These are phyloP conservation scores for Drosophila kepulauana DNA, from an alignment of 1,140 invertebrate species.

Conservation along the genomic window DNA sequence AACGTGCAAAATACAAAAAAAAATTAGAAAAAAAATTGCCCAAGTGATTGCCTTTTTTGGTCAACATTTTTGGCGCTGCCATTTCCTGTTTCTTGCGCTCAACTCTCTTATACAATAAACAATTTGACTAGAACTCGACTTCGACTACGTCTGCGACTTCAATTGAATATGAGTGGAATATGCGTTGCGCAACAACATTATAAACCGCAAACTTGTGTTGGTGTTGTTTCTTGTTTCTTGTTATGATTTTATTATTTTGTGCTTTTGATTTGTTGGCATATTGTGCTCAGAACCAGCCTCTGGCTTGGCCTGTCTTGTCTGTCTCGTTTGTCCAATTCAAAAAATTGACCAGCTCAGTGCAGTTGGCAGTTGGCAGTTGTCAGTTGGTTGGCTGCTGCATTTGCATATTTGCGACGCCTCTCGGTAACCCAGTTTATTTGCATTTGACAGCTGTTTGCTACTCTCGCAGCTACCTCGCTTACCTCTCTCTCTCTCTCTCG, in stretches of 20 bases:
- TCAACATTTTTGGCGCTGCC: constrained; percentile 68
- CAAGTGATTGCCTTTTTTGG: constrained; percentile 73
- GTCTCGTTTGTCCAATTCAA: constrained; percentile 66
- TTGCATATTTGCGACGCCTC: constrained; percentile 37
- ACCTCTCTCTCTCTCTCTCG: constrained; percentile 6
- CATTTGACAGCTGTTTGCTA: constrained; percentile 58
- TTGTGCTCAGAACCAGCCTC: constrained; percentile 33
- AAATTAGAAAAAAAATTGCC: neutral
- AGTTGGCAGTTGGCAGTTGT: constrained; percentile 17
- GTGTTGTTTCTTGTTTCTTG: constrained; percentile 5
- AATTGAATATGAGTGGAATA: constrained; percentile 39
- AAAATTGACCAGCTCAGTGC: constrained; percentile 42
- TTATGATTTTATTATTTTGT: neutral
- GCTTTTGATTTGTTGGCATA: constrained; percentile 29
- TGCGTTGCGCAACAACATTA: constrained; percentile 14
- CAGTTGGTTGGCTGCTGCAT: constrained; percentile 6
- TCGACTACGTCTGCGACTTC: neutral
- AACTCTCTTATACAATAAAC: neutral
- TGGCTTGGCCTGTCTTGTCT: constrained; percentile 12
- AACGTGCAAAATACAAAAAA: constrained; percentile 51
- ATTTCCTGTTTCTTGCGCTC: constrained; percentile 70
- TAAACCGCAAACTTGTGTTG: constrained; percentile 21
- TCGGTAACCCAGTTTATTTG: constrained; percentile 69
- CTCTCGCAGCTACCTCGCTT: neutral
- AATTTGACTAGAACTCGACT: constrained; percentile 31